phyloP scores from a whole-genome alignment of 2,888 invertebrate species.

The Sesia bembeciformis region DNA sequence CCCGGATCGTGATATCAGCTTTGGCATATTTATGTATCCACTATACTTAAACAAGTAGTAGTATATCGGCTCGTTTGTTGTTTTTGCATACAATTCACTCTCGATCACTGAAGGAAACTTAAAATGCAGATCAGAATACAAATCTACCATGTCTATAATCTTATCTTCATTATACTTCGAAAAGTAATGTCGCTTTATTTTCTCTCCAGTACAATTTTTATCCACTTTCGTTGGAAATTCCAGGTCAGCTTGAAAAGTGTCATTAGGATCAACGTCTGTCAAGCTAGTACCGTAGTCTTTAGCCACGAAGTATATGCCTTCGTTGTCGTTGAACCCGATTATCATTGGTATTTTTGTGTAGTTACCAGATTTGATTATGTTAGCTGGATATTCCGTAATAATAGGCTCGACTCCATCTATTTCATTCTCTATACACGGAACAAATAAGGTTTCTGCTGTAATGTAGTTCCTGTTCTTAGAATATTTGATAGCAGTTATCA shows the following conservation, averaged over 20 bases:
- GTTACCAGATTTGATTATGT: slow-evolving; percentile 44
- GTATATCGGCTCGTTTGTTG: slow-evolving; percentile 49
- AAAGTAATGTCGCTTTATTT: slow-evolving; percentile 42
- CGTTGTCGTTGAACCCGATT: slow-evolving; percentile 55
- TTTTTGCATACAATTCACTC: slow-evolving; percentile 42
- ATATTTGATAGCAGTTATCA: slow-evolving; percentile 38
- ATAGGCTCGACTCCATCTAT: slow-evolving; percentile 49
- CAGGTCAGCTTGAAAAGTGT: slow-evolving; percentile 38
- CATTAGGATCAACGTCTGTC: slow-evolving; percentile 28
- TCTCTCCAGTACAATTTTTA: slow-evolving; percentile 37
- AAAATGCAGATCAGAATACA: slow-evolving; percentile 57
- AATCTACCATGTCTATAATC: slow-evolving; percentile 55
- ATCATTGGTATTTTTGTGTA: slow-evolving; percentile 63
- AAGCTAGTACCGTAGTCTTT: slow-evolving; percentile 47
- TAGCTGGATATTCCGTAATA: slow-evolving; percentile 41
- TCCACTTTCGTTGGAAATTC: slow-evolving; percentile 40
- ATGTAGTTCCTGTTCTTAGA: slow-evolving; percentile 46
- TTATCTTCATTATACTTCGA: slow-evolving; percentile 31
- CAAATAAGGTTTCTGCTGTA: slow-evolving; percentile 45
- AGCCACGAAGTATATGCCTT: slow-evolving; percentile 55
- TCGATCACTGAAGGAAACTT: slow-evolving; percentile 53
- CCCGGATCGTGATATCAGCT: slow-evolving; percentile 42
- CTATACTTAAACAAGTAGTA: slow-evolving; percentile 56
- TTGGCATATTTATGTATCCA: slow-evolving; percentile 53
- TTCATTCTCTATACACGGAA: slow-evolving; percentile 51